phyloP scores from a whole-genome alignment of 2,113 vertebrate species.

The Bos indicus region DNA sequence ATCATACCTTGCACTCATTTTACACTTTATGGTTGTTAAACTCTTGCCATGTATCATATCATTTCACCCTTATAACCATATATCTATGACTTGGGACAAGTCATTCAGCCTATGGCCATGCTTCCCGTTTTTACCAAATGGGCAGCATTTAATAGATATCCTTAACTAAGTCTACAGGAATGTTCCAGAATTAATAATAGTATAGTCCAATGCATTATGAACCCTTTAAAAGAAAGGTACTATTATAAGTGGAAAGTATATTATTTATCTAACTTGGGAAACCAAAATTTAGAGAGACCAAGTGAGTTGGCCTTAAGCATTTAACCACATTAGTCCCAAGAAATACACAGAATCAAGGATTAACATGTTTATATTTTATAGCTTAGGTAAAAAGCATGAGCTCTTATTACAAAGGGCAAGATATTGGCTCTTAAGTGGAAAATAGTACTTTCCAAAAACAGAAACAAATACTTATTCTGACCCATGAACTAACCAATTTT shows the following conservation, averaged over 20 bases:
- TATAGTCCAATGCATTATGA: neutral
- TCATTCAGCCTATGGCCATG: neutral
- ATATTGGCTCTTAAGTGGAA: neutral
- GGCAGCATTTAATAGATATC: neutral
- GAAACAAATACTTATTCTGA: conserved; percentile 6
- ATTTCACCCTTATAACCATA: neutral
- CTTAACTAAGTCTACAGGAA: neutral
- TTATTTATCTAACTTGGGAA: neutral
- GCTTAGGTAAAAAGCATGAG: neutral
- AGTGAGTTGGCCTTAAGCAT: neutral
- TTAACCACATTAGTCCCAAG: neutral
- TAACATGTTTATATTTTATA: neutral
- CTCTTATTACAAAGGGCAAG: neutral
- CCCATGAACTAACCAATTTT: neutral
- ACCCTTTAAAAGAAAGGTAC: conserved; percentile 4
- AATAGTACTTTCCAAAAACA: conserved; percentile 3
- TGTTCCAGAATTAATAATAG: conserved; percentile 17
- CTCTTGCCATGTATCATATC: neutral
- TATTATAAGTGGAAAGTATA: conserved; percentile 8
- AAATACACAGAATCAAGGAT: neutral
- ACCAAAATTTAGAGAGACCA: neutral
- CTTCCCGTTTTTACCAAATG: neutral
- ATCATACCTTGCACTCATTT: neutral
- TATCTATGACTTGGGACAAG: neutral
- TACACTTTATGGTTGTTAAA: neutral